Base-by-base conservation (phyloP, 2,113 vertebrate genomes). In the Delphinus delphis region DNA sequence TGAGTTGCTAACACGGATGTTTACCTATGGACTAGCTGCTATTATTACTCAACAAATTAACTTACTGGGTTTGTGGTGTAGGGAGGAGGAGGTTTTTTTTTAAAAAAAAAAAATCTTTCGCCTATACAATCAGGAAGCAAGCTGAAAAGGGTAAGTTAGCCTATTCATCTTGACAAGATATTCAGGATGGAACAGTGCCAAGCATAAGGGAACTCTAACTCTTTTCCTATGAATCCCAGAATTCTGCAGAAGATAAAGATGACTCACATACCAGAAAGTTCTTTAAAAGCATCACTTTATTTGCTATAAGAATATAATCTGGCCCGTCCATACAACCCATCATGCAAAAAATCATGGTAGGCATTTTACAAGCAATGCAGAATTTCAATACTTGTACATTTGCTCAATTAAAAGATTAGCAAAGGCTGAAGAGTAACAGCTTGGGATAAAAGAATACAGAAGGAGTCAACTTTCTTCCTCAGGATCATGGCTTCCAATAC, bases 221-320 rank as follows among this genome's bases (percentile, higher is more conserved):
- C 82, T 76, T 88, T 93, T 44, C 91, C 87, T 82, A 79, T 41
- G 77, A 85, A 91, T 92, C 26, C 28, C 73, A 86, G 36, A 89
- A 93, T 65, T 89, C 83, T 44, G 71, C 13, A 58, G 53, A 97
- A 96, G 41, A 53, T 97, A 97, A 95, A 71, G 11, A 71, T 91
- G 23, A 97, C 60, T 92, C 77, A 95, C 15, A 90, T 17, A 71
- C 33, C 95, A 76, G 93, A 97, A 96, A 95, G 2, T 23, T 21
- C 21, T 90, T 98, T 98, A 93, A 82, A 98, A 98, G 87, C 89
- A 77, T 96, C 41, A 90, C 92, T 98, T 98, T 97, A 98, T 97
- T 98, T 96, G 36, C 96, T 88, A 23, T 88, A 97, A 96, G n/a
- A 97, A 87, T 98, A 93, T 97, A 98, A 96, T 97, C 96, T 98